These are phyloP conservation scores for Platyscapa corneri DNA, from an alignment of 1,140 invertebrate genomes.

Conservation along the genomic window DNA sequence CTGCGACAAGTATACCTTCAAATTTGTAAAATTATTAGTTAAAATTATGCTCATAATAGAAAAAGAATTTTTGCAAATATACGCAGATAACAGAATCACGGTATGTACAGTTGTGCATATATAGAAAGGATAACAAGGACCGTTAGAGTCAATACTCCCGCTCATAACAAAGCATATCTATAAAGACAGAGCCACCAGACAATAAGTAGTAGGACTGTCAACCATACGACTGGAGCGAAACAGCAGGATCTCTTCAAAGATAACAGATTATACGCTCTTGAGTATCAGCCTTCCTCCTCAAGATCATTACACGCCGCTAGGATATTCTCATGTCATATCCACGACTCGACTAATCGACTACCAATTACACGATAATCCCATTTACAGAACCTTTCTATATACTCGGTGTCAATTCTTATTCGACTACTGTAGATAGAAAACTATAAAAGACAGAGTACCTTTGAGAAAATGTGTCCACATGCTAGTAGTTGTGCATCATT, in stretches of 20 bases:
- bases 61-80: too few relatives aligned
- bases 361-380: constrained; percentile 6
- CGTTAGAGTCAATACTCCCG: not conserved
- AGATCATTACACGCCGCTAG: not conserved
- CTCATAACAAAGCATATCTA: not conserved
- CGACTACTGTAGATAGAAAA: too few relatives aligned
- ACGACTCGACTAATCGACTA: not conserved
- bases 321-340: not conserved
- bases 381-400: not conserved
- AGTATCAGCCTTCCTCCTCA: not conserved
- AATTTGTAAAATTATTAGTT: too few relatives aligned
- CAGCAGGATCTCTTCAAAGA: not conserved
- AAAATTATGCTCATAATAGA: not conserved
- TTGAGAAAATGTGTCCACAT: too few relatives aligned
- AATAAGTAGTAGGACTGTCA: constrained; percentile 28
- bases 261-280: constrained; percentile 32
- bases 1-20: too few relatives aligned
- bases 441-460: too few relatives aligned
- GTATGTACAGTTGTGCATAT: too few relatives aligned
- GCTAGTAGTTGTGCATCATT: too few relatives aligned
- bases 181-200: not conserved
- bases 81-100: not conserved
- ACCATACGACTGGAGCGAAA: not conserved
- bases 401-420: too few relatives aligned
- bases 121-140: too few relatives aligned